Evolutionary conservation across 2,888 invertebrate species (phyloP).

Genomic region (Napeogenes inachia): DNA sequence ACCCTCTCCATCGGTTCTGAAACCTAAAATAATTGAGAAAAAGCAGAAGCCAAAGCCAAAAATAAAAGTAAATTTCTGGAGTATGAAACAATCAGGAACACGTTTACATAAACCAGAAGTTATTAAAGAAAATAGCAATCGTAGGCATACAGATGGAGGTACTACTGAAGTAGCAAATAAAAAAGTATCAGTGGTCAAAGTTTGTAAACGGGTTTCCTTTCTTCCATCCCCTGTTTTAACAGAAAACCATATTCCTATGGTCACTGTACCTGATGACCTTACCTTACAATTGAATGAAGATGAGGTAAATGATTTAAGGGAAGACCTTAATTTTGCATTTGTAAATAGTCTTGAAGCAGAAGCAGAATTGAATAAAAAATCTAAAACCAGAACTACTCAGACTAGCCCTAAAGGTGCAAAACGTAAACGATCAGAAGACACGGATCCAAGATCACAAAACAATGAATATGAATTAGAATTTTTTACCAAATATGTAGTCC

Average conservation of each 20-base stretch:
- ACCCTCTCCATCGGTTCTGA: constrained; percentile 41
- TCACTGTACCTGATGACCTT: constrained; percentile 70
- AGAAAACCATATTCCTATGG: constrained; percentile 70
- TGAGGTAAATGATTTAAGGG: constrained; percentile 63
- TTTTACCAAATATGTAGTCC: constrained; percentile 71
- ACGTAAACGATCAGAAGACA: constrained; percentile 47
- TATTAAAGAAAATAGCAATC: constrained; percentile 43
- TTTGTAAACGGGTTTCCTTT: constrained; percentile 66
- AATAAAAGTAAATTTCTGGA: constrained; percentile 73
- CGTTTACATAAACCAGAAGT: constrained; percentile 45
- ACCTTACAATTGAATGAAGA: constrained; percentile 72
- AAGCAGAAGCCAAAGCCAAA: constrained; percentile 61
- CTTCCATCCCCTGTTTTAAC: constrained; percentile 65
- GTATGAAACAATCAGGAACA: constrained; percentile 51
- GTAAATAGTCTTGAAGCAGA: constrained; percentile 39
- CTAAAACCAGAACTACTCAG: constrained; percentile 42
- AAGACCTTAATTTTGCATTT: constrained; percentile 59
- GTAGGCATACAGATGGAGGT: constrained; percentile 55
- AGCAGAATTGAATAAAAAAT: constrained; percentile 36
- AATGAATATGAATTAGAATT: constrained; percentile 69
- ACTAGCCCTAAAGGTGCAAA: constrained; percentile 46
- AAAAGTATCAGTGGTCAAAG: constrained; percentile 53
- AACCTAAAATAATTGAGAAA: constrained; percentile 45
- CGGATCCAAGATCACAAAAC: constrained; percentile 41
- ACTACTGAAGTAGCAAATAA: constrained; percentile 39